Conservation (phyloP, 2,888 invertebrate genomes). For the Arctia plantaginis region DNA sequence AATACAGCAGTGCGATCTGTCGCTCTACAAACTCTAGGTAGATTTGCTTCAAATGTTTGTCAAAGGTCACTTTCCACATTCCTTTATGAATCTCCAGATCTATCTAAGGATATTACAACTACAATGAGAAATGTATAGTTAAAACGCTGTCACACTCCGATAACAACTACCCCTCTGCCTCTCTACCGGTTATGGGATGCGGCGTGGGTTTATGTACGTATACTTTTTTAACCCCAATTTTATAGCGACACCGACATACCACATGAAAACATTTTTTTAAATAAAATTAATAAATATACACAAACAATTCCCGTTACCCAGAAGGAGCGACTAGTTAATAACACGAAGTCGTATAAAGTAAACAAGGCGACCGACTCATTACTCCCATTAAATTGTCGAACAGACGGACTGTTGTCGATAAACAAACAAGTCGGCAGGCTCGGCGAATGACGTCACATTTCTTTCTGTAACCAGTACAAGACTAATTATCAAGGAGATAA, state of each 20-base stretch:
- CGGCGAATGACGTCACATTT: slow-evolving; percentile 15
- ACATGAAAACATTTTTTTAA: not conserved
- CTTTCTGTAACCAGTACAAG: not conserved
- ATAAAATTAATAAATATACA: not conserved
- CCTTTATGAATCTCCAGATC: too few relatives aligned
- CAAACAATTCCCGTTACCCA: not conserved
- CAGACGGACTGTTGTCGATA: not conserved
- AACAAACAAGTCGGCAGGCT: not conserved
- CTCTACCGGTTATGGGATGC: not conserved
- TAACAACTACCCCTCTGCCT: not conserved
- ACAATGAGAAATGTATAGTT: too few relatives aligned
- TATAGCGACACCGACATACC: not conserved
- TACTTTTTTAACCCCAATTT: not conserved
- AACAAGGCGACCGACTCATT: slow-evolving; percentile 17
- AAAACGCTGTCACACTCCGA: too few relatives aligned
- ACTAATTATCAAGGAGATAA: slow-evolving; percentile 1
- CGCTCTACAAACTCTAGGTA: too few relatives aligned
- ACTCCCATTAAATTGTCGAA: slow-evolving; percentile 15
- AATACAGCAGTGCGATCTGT: too few relatives aligned
- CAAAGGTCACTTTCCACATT: too few relatives aligned
- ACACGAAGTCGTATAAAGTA: slow-evolving; percentile 18
- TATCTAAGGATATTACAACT: too few relatives aligned
- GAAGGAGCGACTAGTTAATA: not conserved
- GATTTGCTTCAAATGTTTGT: too few relatives aligned
- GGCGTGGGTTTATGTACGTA: too few relatives aligned